phyloP scores from a whole-genome alignment of 1,140 invertebrate genomes.

The Manduca sexta region DNA sequence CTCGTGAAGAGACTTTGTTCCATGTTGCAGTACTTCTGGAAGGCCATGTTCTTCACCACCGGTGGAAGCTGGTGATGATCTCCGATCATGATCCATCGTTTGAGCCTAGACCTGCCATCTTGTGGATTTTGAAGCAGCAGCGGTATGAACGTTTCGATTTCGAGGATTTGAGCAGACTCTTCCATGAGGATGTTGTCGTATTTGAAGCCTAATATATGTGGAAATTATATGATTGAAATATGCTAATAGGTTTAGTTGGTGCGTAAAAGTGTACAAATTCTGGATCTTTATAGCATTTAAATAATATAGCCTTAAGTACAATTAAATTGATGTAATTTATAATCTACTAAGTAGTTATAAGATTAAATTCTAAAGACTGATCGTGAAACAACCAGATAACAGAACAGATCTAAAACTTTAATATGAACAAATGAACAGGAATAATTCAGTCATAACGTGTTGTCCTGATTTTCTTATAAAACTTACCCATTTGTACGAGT shows the following conservation, averaged over 20 bases:
- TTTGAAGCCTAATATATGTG: slow-evolving; percentile 80
- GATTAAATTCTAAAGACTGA: too few species aligned
- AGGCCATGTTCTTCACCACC: slow-evolving; percentile 99
- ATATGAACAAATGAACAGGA: too few species aligned
- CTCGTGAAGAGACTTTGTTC: slow-evolving; percentile 98
- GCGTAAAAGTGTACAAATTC: too few species aligned
- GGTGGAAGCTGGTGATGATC: slow-evolving; percentile 99
- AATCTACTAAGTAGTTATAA: too few species aligned
- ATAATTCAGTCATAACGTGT: too few species aligned
- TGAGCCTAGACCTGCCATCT: slow-evolving; percentile 95
- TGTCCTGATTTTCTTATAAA: slow-evolving; percentile 11
- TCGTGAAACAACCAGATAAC: too few species aligned
- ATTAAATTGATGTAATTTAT: too few species aligned
- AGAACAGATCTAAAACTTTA: too few species aligned
- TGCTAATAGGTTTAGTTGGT: too few species aligned
- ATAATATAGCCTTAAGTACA: too few species aligned
- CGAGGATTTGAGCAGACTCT: slow-evolving; percentile 98
- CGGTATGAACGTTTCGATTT: slow-evolving; percentile 99
- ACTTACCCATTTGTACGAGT: slow-evolving; percentile 90
- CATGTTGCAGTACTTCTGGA: slow-evolving; percentile 99
- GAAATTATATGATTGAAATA: too few species aligned
- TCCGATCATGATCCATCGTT: slow-evolving; percentile 99
- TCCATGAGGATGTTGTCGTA: slow-evolving; percentile 99
- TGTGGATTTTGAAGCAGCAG: slow-evolving; percentile 97
- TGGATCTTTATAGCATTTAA: too few species aligned